Conservation (phyloP, 2,113 vertebrate species). For the Oryzias curvinotus region DNA sequence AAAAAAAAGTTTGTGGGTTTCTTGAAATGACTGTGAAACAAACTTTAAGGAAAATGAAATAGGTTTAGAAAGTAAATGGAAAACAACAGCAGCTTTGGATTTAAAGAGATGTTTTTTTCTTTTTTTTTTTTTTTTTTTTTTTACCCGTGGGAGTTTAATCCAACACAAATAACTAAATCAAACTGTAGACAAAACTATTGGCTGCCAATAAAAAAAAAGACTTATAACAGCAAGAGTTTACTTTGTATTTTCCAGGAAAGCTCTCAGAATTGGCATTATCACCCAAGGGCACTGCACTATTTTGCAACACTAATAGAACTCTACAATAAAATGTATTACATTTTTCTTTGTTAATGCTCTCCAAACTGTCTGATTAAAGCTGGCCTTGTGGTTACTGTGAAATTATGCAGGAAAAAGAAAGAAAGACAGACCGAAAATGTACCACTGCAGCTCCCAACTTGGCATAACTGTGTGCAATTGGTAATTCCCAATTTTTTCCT, state of each 20-base stretch:
- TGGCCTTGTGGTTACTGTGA: background rate
- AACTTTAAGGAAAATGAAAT: background rate
- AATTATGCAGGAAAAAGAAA: background rate
- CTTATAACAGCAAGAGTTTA: background rate
- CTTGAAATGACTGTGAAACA: constrained; percentile 2
- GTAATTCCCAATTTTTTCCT: background rate
- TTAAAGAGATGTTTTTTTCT: background rate
- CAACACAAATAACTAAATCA: too few relatives aligned
- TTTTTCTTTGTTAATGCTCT: background rate
- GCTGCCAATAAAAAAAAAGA: too few relatives aligned
- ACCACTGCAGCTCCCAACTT: background rate
- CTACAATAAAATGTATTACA: background rate
- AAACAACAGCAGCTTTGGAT: too few relatives aligned
- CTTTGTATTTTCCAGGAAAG: background rate
- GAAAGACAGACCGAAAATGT: background rate
- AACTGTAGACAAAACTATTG: too few relatives aligned
- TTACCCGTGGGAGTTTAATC: too few relatives aligned
- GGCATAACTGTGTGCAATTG: background rate
- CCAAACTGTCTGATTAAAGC: background rate
- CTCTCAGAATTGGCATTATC: background rate
- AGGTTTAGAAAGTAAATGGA: too few relatives aligned
- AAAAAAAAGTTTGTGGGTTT: background rate
- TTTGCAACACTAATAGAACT: constrained; percentile 2
- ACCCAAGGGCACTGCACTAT: background rate
- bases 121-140: too few relatives aligned